Evolutionary conservation across 2,797 vertebrate genomes (phyloP).

Genomic region (Potorous gilbertii): DNA sequence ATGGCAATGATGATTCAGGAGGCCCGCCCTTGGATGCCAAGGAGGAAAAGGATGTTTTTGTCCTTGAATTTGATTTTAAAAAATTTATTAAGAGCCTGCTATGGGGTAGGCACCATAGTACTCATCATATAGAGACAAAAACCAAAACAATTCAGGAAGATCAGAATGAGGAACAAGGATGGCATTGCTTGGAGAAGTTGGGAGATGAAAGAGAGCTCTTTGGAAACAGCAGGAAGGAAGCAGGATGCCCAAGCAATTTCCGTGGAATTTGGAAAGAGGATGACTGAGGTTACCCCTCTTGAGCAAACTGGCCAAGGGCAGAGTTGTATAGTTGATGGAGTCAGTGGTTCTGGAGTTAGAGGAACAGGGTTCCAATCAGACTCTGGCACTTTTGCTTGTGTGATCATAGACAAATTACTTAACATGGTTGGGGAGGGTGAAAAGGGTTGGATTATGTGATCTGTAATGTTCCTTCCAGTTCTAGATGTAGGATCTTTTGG

Average conservation of each 20-base stretch:
- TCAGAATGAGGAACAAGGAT: not conserved
- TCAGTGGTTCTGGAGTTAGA: not conserved
- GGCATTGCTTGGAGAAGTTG: not conserved
- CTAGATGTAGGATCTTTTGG: not conserved
- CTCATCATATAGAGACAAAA: not conserved
- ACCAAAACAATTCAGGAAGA: not conserved
- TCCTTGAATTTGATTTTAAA: not conserved
- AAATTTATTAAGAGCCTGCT: not conserved
- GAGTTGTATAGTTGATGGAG: not conserved
- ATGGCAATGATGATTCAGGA: not conserved
- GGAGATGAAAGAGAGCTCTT: not conserved
- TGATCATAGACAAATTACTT: not conserved
- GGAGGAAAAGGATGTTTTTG: not conserved
- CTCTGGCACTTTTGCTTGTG: not conserved
- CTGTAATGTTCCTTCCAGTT: not conserved
- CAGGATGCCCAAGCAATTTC: not conserved
- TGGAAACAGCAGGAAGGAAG: not conserved
- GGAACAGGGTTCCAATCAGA: not conserved
- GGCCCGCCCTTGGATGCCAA: not conserved
- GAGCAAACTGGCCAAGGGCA: not conserved
- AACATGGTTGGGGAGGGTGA: not conserved
- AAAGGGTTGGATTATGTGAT: not conserved
- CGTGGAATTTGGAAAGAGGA: not conserved
- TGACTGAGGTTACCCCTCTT: not conserved
- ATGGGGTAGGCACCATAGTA: not conserved